These are phyloP conservation scores for Hyles lineata DNA, from an alignment of 2,888 invertebrate genomes.

Conservation along the genomic window DNA sequence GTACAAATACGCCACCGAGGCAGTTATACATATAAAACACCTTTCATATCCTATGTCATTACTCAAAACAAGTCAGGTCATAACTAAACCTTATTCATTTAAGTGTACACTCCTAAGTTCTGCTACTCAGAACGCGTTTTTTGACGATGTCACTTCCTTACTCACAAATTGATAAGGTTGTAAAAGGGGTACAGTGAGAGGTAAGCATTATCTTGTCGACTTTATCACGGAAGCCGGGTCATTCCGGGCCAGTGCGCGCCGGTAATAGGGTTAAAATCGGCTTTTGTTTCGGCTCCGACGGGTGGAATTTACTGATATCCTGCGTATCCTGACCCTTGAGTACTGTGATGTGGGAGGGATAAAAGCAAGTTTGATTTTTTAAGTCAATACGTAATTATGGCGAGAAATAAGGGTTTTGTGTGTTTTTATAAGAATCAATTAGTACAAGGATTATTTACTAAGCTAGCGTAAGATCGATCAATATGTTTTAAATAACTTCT, in stretches of 20 bases:
- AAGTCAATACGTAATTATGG: not conserved
- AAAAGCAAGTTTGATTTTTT: not conserved
- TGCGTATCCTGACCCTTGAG: slow-evolving; percentile 36
- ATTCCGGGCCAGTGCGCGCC: slow-evolving; percentile 50
- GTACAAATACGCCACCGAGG: too few relatives aligned
- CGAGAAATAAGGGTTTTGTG: too few relatives aligned
- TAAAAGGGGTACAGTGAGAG: slow-evolving; percentile 34
- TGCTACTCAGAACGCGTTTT: not conserved
- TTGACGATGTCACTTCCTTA: slow-evolving; percentile 27
- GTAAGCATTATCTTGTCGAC: slow-evolving; percentile 43
- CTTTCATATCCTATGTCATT: too few relatives aligned
- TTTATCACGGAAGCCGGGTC: slow-evolving; percentile 48
- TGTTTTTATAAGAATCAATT: too few relatives aligned
- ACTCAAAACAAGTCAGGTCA: too few relatives aligned
- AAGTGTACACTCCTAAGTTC: not conserved
- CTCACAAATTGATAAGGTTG: slow-evolving; percentile 22
- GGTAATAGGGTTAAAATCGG: slow-evolving; percentile 52
- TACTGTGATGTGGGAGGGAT: not conserved
- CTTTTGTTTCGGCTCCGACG: slow-evolving; percentile 52
- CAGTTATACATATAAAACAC: too few relatives aligned
- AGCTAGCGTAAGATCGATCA: too few relatives aligned
- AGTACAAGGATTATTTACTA: too few relatives aligned
- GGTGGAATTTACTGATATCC: slow-evolving; percentile 43
- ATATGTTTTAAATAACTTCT: too few relatives aligned
- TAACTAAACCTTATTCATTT: not conserved